A percentile compares a stretch with the other conserved stretches of the same genome.
These are phyloP conservation scores for Morpho deidamia DNA, from an alignment of 2,888 invertebrate species.

Conservation along the genomic window DNA sequence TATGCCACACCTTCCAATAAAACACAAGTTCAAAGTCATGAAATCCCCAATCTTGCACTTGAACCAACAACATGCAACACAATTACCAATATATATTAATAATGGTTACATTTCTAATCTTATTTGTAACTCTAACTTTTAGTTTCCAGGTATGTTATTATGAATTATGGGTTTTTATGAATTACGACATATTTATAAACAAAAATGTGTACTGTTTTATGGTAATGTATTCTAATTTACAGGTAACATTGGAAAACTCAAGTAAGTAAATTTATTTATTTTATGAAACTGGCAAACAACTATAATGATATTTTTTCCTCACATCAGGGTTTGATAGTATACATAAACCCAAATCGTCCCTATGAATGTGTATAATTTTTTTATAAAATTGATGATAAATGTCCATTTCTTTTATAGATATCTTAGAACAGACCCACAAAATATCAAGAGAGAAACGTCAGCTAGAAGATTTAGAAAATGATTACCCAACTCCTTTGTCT, in stretches of 20 bases:
- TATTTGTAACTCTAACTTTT: conserved; percentile 29
- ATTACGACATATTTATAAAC: not conserved
- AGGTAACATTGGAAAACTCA: conserved; percentile 33
- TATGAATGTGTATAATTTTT: no score
- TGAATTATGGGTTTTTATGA: conserved; percentile 23
- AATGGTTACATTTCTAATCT: conserved; percentile 37
- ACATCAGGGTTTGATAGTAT: no score
- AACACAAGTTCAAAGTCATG: conserved; percentile 72
- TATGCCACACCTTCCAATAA: conserved; percentile 68
- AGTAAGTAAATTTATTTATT: conserved; percentile 16
- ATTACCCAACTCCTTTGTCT: conserved; percentile 40
- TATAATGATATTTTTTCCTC: no score
- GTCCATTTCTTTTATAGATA: no score
- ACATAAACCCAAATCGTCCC: no score
- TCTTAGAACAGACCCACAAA: not conserved
- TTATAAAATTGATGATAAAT: no score
- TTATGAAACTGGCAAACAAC: no score
- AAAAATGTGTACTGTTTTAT: not conserved
- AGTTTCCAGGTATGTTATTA: conserved; percentile 49
- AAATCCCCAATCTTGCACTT: conserved; percentile 45
- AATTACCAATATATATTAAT: conserved; percentile 35
- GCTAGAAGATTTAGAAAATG: conserved; percentile 55
- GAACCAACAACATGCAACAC: conserved; percentile 48
- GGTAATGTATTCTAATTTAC: conserved; percentile 20
- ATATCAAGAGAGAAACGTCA: conserved; percentile 45